Evolutionary conservation across 2,888 invertebrate species (phyloP).

Genomic region (Serripes groenlandicus): DNA sequence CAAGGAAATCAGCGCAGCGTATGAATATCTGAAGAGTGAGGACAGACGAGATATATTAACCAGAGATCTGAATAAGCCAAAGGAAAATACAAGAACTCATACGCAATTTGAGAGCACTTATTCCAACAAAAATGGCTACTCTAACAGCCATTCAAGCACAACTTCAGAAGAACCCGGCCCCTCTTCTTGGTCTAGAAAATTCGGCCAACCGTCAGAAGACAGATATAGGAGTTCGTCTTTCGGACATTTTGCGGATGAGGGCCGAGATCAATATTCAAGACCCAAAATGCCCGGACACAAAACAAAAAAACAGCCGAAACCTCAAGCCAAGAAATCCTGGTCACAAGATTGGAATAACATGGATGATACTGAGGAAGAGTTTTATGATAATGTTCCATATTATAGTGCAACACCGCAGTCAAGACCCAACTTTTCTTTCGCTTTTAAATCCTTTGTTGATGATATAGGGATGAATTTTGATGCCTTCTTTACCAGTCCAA

Average conservation of each 20-base stretch:
- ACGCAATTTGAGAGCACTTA: slow-evolving; percentile 26
- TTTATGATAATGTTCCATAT: slow-evolving; percentile 45
- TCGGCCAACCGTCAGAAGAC: slow-evolving; percentile 50
- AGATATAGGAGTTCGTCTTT: slow-evolving; percentile 61
- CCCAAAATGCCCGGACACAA: slow-evolving; percentile 29
- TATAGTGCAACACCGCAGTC: slow-evolving; percentile 23
- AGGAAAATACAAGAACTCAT: slow-evolving; percentile 21
- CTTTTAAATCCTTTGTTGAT: slow-evolving; percentile 79
- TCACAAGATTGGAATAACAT: slow-evolving; percentile 55
- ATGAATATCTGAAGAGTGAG: slow-evolving; percentile 79
- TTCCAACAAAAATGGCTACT: slow-evolving; percentile 13
- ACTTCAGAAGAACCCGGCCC: neutral
- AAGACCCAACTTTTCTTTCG: slow-evolving; percentile 73
- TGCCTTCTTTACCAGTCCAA: slow-evolving; percentile 64
- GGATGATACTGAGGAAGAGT: slow-evolving; percentile 49
- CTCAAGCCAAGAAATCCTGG: slow-evolving; percentile 48
- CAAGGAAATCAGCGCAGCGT: slow-evolving; percentile 83
- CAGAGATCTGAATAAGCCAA: slow-evolving; percentile 70
- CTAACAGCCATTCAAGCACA: slow-evolving; percentile 10
- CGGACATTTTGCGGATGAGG: slow-evolving; percentile 57
- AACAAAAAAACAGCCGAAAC: slow-evolving; percentile 35
- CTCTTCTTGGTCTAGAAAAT: slow-evolving; percentile 53
- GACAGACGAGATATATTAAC: slow-evolving; percentile 77
- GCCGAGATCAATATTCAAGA: slow-evolving; percentile 29
- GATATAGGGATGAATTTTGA: slow-evolving; percentile 74